Conservation (phyloP, 2,888 invertebrate species). For the Phalera bucephala region DNA sequence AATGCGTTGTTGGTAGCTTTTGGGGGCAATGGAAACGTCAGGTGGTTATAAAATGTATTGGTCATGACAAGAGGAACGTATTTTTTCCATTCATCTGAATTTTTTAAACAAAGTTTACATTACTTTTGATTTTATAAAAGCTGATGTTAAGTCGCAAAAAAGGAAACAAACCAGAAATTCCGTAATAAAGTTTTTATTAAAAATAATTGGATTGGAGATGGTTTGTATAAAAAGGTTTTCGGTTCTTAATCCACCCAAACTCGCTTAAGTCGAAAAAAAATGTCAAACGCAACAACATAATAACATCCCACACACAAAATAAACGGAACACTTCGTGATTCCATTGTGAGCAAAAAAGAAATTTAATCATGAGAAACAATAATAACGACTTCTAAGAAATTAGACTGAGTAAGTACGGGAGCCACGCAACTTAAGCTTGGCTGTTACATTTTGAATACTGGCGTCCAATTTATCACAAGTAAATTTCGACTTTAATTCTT, state of each 20-base stretch:
- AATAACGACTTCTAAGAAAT: conserved; percentile 79
- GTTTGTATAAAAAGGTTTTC: conserved; percentile 12
- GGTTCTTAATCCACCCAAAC: conserved; percentile 16
- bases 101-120: too few relatives aligned
- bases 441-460: conserved; percentile 70
- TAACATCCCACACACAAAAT: conserved; percentile 55
- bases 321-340: conserved; percentile 65
- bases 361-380: conserved; percentile 83
- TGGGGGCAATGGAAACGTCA: too few relatives aligned
- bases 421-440: conserved; percentile 77
- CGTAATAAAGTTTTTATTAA: not conserved
- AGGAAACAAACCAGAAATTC: too few relatives aligned
- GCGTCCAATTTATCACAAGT: conserved; percentile 20
- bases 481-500: conserved; percentile 35
- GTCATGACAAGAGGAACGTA: too few relatives aligned
- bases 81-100: too few relatives aligned
- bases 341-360: conserved; percentile 78
- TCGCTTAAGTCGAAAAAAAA: conserved; percentile 37
- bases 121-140: too few relatives aligned
- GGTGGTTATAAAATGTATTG: too few relatives aligned
- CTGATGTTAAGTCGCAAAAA: too few relatives aligned
- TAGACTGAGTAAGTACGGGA: conserved; percentile 79
- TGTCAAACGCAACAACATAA: conserved; percentile 51
- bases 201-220: not conserved
- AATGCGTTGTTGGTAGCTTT: not conserved